These are phyloP conservation scores for Ophiodon elongatus DNA, from an alignment of 2,113 vertebrate species.

Conservation along the genomic window DNA sequence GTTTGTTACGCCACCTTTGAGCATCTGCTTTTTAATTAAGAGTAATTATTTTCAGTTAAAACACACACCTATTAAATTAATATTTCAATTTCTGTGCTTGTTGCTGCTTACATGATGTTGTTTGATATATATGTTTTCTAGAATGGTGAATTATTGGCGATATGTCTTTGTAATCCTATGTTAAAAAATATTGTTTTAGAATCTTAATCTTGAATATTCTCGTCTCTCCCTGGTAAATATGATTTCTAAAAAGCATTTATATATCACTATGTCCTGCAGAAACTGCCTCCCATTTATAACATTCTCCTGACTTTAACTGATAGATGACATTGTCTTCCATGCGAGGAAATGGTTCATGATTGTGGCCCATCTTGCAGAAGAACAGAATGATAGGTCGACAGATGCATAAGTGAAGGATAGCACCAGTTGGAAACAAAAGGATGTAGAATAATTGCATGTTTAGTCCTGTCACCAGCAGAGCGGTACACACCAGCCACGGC, in stretches of 20 bases:
- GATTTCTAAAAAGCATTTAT: conserved; percentile 2
- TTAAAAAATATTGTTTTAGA: background rate
- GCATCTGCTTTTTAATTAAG: background rate
- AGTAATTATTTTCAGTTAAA: background rate
- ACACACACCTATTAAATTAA: too few relatives aligned
- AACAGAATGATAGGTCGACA: conserved; percentile 49
- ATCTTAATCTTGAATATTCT: conserved; percentile 11
- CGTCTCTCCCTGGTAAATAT: background rate
- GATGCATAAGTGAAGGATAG: conserved; percentile 58
- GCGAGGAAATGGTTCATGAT: conserved; percentile 49
- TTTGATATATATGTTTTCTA: background rate
- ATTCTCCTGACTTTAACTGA: background rate
- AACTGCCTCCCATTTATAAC: background rate
- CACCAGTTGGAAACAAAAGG: conserved; percentile 66
- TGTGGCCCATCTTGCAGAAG: conserved; percentile 19
- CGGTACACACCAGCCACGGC: conserved; percentile 52
- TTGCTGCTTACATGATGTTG: background rate
- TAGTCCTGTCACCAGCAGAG: conserved; percentile 66
- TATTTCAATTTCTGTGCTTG: background rate
- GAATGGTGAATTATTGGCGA: background rate
- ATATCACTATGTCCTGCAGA: background rate
- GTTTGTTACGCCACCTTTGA: background rate
- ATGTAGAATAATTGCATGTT: conserved; percentile 73
- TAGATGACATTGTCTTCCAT: conserved; percentile 29
- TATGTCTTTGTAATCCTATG: conserved; percentile 1